phyloP scores from a whole-genome alignment of 2,888 invertebrate species.

The Petrophora chlorosata region DNA sequence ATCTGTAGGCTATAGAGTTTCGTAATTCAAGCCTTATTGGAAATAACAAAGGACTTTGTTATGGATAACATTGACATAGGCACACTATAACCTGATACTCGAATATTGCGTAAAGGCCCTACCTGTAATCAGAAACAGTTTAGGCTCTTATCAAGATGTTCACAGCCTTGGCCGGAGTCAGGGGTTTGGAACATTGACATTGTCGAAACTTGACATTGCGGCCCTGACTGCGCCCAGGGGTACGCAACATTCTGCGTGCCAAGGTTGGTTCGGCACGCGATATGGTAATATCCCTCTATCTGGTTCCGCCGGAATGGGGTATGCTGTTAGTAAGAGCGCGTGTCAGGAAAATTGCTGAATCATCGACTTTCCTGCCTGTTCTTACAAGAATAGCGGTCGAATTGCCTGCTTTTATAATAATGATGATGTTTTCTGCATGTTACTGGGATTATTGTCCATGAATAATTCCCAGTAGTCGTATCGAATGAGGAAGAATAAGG shows the following conservation, averaged over 20 bases:
- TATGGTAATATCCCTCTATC: constrained; percentile 65
- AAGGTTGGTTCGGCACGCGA: constrained; percentile 66
- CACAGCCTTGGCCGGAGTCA: neutral
- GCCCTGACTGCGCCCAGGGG: constrained; percentile 26
- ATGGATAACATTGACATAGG: constrained; percentile 1
- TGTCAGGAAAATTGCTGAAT: constrained; percentile 14
- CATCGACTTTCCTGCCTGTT: constrained; percentile 2
- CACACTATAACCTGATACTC: constrained; percentile 10
- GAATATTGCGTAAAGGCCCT: constrained; percentile 3
- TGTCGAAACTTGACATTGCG: constrained; percentile 45
- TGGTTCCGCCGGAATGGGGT: constrained; percentile 47
- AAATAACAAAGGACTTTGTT: neutral
- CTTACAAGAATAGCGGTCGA: neutral
- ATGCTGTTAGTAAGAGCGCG: neutral
- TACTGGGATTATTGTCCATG: too few species aligned
- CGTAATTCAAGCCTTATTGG: constrained; percentile 5
- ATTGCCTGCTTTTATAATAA: too few species aligned
- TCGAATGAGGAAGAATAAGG: too few species aligned
- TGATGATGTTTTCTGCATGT: too few species aligned
- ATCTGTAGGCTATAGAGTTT: neutral
- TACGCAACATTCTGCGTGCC: constrained; percentile 49
- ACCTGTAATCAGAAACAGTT: constrained; percentile 25
- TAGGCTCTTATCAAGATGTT: constrained; percentile 20
- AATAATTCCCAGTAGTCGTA: too few species aligned
- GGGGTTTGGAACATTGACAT: constrained; percentile 23